Evolutionary conservation across 1,140 invertebrate genomes (phyloP).

Genomic region (Aphidius ervi): DNA sequence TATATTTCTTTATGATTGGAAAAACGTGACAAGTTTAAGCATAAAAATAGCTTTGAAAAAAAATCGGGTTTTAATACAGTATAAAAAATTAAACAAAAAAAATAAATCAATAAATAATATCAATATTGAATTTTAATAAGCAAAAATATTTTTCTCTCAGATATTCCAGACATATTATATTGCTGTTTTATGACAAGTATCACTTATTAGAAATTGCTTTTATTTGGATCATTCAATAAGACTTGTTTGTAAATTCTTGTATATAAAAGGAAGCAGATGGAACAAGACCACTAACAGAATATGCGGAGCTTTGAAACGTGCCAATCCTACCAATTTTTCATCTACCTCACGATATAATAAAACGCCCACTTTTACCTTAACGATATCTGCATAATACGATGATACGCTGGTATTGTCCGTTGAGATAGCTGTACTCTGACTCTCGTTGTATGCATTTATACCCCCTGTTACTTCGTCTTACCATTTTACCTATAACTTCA

Average conservation of each 20-base stretch:
- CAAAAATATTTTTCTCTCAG: too few relatives aligned
- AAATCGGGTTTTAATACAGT: background rate
- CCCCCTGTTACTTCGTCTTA: background rate
- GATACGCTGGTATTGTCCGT: slow-evolving; percentile 25
- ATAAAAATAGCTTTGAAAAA: slow-evolving; percentile 19
- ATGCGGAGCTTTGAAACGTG: slow-evolving; percentile 21
- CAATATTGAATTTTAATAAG: too few relatives aligned
- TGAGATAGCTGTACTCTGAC: background rate
- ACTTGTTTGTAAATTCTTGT: slow-evolving; percentile 12
- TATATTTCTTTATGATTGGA: slow-evolving; percentile 17
- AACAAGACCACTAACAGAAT: slow-evolving; percentile 18
- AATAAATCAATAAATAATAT: too few relatives aligned
- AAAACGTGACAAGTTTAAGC: slow-evolving; percentile 23
- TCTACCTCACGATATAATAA: slow-evolving; percentile 23
- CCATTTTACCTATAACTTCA: background rate
- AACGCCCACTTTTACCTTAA: slow-evolving; percentile 10
- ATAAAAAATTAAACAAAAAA: too few relatives aligned
- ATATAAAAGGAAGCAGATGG: background rate
- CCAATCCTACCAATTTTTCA: slow-evolving; percentile 24
- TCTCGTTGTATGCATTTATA: background rate
- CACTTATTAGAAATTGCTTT: slow-evolving; percentile 13
- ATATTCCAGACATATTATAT: background rate
- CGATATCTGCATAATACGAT: slow-evolving; percentile 28
- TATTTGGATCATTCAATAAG: background rate
- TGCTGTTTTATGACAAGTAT: slow-evolving; percentile 10